Evolutionary conservation across 2,888 invertebrate genomes (phyloP), one percentile per base, ranked within the genome.

Genomic region (Cephus runcator): DNA sequence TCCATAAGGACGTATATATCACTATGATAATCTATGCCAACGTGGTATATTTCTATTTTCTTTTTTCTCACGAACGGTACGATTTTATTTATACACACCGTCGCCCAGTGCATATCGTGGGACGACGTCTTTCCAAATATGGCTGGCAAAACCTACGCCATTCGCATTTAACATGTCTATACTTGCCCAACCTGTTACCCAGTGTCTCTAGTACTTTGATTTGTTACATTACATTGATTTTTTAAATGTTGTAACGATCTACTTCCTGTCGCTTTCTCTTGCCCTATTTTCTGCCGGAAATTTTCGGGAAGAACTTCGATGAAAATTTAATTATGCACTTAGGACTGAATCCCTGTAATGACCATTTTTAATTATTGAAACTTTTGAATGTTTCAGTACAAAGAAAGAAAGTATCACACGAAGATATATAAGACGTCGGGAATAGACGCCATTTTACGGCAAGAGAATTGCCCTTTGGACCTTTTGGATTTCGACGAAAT

Each of bases 41-140:
- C 56, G 23, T 56, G 23, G 56, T 56, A 56, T 56, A 23, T 56
- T 23, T 56, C 23, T 23, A 15, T 56, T 56, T 40, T 9, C 2
- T 40, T 33, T 71, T 71, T 71, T 71, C 34, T 12, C 31, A 71
- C 34, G 71, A 30, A 15, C 23, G 33, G 6, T 11, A 33, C 34
- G 71, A 71, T 56, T 56, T 56, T 56, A 56, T 56, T 56, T 56
- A 23, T 23, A 56, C 56, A 1, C 15, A 56, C 56, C 23, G 56
- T 56, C 56, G 56, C 9, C 23, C 56, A 56, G 56, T 23, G 56
- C 56, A 56, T 93, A 83, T 91, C 93, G 75, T 92, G 93, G 88
- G 93, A 93, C 81, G 94, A 95, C 82, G 93, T 94, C 91, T 92
- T 93, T 84, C 90, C 92, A 75, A 92, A 93, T 84, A 92, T 94